Percentiles rank a stretch among this genome's conserved stretches.
Evolutionary conservation across 2,113 vertebrate genomes (phyloP).

Genomic region (Mungos mungo): DNA sequence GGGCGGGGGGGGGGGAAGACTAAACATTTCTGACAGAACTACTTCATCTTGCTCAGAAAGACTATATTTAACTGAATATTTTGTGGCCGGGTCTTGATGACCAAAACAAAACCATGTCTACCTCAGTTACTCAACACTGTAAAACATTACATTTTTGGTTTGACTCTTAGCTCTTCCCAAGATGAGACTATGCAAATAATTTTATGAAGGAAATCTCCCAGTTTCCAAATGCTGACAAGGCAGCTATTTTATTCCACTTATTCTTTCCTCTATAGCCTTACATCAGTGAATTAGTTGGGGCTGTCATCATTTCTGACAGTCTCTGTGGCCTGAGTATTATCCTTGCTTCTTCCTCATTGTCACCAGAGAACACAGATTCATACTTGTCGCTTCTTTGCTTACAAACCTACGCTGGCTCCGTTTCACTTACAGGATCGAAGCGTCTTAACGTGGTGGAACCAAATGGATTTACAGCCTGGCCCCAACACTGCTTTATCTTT

Average conservation of each 20-base stretch:
- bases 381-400: background rate
- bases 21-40: background rate
- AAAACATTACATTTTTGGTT: background rate
- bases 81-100: background rate
- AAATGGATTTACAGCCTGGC: background rate
- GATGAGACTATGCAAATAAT: background rate
- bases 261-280: background rate
- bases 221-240: background rate
- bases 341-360: background rate
- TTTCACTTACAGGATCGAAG: background rate
- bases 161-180: background rate
- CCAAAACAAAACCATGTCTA: background rate
- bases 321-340: background rate
- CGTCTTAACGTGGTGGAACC: background rate
- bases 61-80: background rate
- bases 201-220: background rate
- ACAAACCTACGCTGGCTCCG: background rate
- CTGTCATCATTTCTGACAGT: background rate
- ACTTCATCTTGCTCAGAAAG: background rate
- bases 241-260: background rate
- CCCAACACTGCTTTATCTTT: too few relatives aligned
- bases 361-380: background rate
- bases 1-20: background rate
- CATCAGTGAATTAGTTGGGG: rapidly evolving
- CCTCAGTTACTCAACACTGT: background rate